A percentile compares a stretch with the other conserved stretches of the same genome.
Evolutionary conservation across 2,888 invertebrate species (phyloP).

Genomic region (Eupithecia dodoneata): DNA sequence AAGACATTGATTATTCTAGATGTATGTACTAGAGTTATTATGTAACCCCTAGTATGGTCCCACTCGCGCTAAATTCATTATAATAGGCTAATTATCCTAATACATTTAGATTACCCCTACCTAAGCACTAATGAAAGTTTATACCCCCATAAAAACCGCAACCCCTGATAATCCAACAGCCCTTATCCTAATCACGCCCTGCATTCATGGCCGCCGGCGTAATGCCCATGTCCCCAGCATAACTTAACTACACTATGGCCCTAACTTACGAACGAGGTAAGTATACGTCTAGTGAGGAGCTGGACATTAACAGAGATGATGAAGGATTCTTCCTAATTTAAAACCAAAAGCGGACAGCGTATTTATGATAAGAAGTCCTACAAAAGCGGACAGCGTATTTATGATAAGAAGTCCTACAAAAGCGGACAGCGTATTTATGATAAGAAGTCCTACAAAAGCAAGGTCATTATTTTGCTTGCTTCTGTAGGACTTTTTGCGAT

Average conservation of each 20-base stretch:
- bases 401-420: not conserved
- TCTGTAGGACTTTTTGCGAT: too few species aligned
- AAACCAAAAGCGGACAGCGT: not conserved
- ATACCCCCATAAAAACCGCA: slow-evolving; percentile 25
- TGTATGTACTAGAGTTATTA: not conserved
- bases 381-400: not conserved
- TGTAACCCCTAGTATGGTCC: not conserved
- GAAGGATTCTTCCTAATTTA: not conserved
- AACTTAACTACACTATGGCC: not conserved
- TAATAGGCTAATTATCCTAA: not conserved
- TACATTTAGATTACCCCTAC: not conserved
- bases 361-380: not conserved
- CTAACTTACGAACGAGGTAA: not conserved
- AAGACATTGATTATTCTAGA: not conserved
- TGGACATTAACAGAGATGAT: not conserved
- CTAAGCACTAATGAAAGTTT: slow-evolving; percentile 13
- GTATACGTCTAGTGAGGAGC: not conserved
- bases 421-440: not conserved
- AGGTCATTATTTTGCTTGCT: not conserved
- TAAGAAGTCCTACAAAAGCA: not conserved
- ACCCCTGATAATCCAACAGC: slow-evolving; percentile 21
- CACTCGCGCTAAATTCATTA: not conserved
- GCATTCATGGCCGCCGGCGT: slow-evolving; percentile 13
- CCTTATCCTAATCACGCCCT: slow-evolving; percentile 28
- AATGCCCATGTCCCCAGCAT: not conserved